Percentiles rank a stretch among this genome's conserved stretches.
These are phyloP conservation scores for Cenopis cana DNA, from an alignment of 2,888 invertebrate species.

Conservation along the genomic window DNA sequence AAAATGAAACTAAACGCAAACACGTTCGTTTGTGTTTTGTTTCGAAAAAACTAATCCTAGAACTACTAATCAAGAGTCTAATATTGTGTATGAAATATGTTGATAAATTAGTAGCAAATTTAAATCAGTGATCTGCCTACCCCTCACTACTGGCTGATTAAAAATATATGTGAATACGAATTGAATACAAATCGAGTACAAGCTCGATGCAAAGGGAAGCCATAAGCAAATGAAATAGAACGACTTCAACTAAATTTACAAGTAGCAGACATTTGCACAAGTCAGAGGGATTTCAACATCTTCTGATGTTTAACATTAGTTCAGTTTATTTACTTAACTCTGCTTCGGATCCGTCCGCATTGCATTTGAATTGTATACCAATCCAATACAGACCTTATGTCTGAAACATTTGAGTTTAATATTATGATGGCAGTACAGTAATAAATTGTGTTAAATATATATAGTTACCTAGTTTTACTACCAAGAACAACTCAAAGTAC, in stretches of 20 bases:
- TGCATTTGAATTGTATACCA: not conserved
- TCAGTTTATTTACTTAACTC: constrained; percentile 35
- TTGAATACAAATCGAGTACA: too few species aligned
- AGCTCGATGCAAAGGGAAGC: not conserved
- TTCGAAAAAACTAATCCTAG: too few species aligned
- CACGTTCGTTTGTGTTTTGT: too few species aligned
- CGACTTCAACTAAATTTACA: constrained; percentile 7
- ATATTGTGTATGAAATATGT: too few species aligned
- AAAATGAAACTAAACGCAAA: too few species aligned
- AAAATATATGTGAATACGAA: not conserved
- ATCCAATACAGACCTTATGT: not conserved
- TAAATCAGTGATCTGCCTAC: too few species aligned
- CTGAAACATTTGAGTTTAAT: not conserved
- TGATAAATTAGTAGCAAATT: too few species aligned
- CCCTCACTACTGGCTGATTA: too few species aligned
- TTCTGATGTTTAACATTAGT: constrained; percentile 38
- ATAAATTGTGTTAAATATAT: not conserved
- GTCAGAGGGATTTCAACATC: constrained; percentile 38
- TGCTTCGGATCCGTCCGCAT: constrained; percentile 27
- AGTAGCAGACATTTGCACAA: constrained; percentile 17
- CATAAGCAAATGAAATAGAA: not conserved
- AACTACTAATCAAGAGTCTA: too few species aligned
- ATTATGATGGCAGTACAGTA: not conserved
- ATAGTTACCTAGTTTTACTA: too few species aligned
- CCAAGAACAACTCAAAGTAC: too few species aligned